Evolutionary conservation across 2,797 vertebrate species (phyloP), one percentile per base, ranked within the genome.

Genomic region (Microchirus variegatus): DNA sequence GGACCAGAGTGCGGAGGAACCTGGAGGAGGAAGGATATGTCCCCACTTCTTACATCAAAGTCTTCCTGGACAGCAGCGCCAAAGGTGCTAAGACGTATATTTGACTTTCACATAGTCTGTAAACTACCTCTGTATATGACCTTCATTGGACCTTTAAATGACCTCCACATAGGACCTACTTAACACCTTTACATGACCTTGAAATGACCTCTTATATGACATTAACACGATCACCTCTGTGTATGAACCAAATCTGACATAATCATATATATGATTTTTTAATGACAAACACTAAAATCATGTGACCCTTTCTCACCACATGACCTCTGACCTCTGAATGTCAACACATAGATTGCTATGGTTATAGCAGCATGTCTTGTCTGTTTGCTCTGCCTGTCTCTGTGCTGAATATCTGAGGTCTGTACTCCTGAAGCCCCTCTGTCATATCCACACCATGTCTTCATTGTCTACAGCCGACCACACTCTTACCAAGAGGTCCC

Each of bases 21-120:
- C 94, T 95, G 13, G 96, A 97, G 46, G 96, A 99, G 87, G 97
- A 99, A 87, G 97, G 97, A 92, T 99, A 99, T 54, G 96, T 99
- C 73, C 97, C 97, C 82, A 98, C 97, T 0, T 98, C 97, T 58
- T 99, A 99, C 93, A 97, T 99, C 92, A 96, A 98, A 90, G 94
- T 98, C 90, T 97, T 96, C 82, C 93, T 97, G 93, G 97, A 98
- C 90, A 94, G 92, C 92, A 96, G 94, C 77, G 94, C 96, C 93
- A 96, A 98, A 98, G 97, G 97, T 99, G 75, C 76, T 36, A 78
- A 80, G 71, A 85, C 81, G 50, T 83, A 86, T 73, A 78, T 83
- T 66, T 84, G 70, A 86, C 53, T 48, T 67, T 12, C 17, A n/a
- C 4, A 11, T 65, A 19, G 69, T 40, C 52, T 65, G 15, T 10